Percentiles rank a stretch among this genome's conserved stretches.
phyloP scores from a whole-genome alignment of 1,140 invertebrate species.

The Drosophila lacteicornis region DNA sequence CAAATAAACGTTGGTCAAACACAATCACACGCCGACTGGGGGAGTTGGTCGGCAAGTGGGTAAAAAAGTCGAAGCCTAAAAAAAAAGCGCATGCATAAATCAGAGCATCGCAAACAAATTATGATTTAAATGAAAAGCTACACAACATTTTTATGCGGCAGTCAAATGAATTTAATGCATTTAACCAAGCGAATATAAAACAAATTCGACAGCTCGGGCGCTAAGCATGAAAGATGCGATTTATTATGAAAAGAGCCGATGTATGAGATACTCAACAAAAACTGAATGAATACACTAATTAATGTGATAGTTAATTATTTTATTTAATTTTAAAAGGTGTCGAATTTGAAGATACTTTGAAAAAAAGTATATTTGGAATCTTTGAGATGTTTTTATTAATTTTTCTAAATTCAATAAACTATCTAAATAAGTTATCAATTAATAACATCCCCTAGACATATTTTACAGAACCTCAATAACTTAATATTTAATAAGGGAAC shows the following conservation, averaged over 20 bases:
- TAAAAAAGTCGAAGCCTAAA: conserved; percentile 38
- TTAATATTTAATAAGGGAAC: too few relatives aligned
- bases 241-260: background rate
- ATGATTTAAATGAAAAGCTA: conserved; percentile 56
- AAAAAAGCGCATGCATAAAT: conserved; percentile 41
- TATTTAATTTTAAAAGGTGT: background rate
- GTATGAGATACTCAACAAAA: background rate
- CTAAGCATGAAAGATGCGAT: conserved; percentile 3
- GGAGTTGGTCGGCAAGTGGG: background rate
- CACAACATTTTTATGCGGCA: conserved; percentile 11
- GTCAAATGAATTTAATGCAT: conserved; percentile 32
- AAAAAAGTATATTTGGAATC: too few relatives aligned
- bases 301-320: background rate
- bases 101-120: conserved; percentile 45
- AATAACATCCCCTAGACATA: too few relatives aligned
- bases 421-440: too few relatives aligned
- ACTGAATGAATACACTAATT: background rate
- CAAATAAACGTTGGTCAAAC: conserved; percentile 75
- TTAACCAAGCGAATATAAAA: conserved; percentile 30
- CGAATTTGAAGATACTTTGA: background rate
- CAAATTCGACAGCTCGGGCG: conserved; percentile 26
- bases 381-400: too few relatives aligned
- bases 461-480: too few relatives aligned
- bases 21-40: conserved; percentile 23
- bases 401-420: too few relatives aligned